Evolutionary conservation across 2,888 invertebrate genomes (phyloP).

Genomic region (Pollenia labialis): DNA sequence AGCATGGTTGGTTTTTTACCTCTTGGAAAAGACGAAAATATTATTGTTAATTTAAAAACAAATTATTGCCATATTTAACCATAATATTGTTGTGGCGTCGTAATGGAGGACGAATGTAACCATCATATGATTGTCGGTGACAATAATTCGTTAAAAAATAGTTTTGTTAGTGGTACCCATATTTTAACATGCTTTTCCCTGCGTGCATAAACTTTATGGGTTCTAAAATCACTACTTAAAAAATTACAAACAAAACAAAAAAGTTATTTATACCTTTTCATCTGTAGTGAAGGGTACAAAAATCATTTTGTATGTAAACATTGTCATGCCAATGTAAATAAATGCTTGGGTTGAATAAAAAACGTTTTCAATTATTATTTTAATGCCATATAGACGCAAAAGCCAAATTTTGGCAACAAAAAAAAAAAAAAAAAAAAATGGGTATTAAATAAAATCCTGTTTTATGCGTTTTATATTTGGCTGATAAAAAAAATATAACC

Average conservation of each 20-base stretch:
- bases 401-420: background rate
- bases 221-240: no score
- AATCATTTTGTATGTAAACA: background rate
- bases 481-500: background rate
- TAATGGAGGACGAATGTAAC: no score
- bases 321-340: background rate
- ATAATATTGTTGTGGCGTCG: no score
- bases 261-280: background rate
- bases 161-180: no score
- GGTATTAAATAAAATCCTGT: background rate
- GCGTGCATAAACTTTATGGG: no score
- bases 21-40: no score
- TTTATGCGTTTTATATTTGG: constrained; percentile 4
- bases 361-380: constrained; percentile 29
- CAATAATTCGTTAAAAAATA: no score
- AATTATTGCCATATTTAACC: no score
- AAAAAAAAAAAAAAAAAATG: background rate
- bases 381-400: constrained; percentile 1
- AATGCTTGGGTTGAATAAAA: background rate
- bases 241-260: background rate
- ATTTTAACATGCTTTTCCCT: no score
- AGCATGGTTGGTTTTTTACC: no score
- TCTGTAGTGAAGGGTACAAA: background rate
- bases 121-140: no score
- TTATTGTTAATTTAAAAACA: no score